Evolutionary conservation across 2,797 vertebrate species (phyloP).

Genomic region (Phoeniculus purpureus): DNA sequence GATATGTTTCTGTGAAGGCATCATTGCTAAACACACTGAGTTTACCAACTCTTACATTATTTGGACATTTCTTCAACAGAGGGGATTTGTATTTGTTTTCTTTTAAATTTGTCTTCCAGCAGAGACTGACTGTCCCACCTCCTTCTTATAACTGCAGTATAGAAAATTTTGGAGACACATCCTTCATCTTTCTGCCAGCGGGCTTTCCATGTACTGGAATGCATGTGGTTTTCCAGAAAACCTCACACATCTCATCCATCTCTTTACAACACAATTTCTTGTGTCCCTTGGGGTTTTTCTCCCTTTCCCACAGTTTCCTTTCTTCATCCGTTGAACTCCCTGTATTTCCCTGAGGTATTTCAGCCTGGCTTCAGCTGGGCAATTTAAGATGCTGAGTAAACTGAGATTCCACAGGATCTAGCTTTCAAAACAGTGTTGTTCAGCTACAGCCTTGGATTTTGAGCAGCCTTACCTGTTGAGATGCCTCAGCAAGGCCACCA

Average conservation of each 20-base stretch:
- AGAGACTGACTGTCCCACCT: not conserved
- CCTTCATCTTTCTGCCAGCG: not conserved
- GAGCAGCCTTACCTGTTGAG: not conserved
- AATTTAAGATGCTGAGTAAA: not conserved
- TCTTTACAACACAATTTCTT: not conserved
- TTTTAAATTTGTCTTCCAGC: not conserved
- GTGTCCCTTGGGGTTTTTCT: not conserved
- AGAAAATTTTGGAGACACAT: not conserved
- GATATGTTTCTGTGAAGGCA: not conserved
- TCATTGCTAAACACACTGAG: not conserved
- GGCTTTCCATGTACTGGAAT: not conserved
- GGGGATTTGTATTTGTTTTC: not conserved
- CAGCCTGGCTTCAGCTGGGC: not conserved
- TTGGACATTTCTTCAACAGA: not conserved
- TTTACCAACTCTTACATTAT: not conserved
- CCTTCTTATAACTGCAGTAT: not conserved
- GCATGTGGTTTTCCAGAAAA: conserved; percentile 16
- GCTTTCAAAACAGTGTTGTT: not conserved
- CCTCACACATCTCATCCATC: not conserved
- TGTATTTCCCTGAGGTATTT: not conserved
- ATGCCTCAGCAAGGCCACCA: not conserved
- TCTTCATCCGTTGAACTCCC: not conserved
- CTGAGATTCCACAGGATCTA: not conserved
- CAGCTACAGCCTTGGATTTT: not conserved
- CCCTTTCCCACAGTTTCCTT: not conserved